Evolutionary conservation across 2,113 vertebrate species (phyloP).

Genomic region (Daboia siamensis): DNA sequence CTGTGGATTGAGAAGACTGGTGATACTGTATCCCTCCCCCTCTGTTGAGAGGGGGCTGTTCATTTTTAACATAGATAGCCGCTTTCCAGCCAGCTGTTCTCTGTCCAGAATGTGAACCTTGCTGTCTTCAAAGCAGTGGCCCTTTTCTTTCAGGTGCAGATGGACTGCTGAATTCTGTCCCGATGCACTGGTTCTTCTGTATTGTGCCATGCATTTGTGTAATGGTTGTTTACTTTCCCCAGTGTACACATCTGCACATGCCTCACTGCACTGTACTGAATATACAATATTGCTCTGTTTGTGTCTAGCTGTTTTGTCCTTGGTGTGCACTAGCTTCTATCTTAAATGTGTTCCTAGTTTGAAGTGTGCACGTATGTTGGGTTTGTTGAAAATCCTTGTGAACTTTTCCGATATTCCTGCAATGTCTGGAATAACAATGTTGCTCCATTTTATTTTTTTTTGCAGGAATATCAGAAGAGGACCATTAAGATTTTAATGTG

Average conservation of each 20-base stretch:
- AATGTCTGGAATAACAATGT: neutral
- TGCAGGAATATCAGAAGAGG: neutral
- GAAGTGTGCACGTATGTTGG: neutral
- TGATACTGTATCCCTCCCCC: neutral
- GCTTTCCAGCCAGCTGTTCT: neutral
- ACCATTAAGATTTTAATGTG: neutral
- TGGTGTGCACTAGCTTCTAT: neutral
- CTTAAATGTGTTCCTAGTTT: neutral
- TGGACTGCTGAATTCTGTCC: neutral
- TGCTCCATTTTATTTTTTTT: neutral
- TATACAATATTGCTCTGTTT: neutral
- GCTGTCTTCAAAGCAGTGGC: neutral
- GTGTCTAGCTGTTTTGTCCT: neutral
- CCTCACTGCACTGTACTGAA: neutral
- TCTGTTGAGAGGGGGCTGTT: neutral
- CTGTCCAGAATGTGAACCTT: neutral
- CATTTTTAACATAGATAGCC: neutral
- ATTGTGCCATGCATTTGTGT: neutral
- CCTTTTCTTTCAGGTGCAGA: neutral
- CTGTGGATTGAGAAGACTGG: neutral
- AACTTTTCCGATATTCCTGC: neutral
- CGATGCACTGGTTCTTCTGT: neutral
- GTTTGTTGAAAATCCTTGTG: neutral
- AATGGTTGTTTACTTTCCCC: neutral
- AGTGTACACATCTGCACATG: neutral